A percentile compares a stretch with the other conserved stretches of the same genome.
Conservation (phyloP, 1,140 invertebrate species). For the Zaprionus ghesquierei region DNA sequence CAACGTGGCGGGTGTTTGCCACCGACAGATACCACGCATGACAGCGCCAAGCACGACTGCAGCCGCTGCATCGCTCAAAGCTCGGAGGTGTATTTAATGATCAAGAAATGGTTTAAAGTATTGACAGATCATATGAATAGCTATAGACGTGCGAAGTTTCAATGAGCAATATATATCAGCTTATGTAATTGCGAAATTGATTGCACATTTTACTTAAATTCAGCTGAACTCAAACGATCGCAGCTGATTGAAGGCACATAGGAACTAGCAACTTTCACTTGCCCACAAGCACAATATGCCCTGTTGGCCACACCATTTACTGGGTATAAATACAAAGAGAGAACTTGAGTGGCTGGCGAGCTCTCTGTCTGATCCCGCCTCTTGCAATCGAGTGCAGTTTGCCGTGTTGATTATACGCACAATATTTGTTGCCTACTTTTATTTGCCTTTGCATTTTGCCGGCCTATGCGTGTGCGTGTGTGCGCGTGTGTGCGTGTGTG, state of each 20-base stretch:
- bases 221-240: no score
- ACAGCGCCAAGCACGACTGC: neutral
- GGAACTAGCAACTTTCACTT: neutral
- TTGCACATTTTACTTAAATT: no score
- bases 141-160: neutral
- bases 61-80: neutral
- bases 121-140: neutral
- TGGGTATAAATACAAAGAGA: conserved; percentile 10
- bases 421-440: conserved; percentile 42
- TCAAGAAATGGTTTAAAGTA: neutral
- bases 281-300: neutral
- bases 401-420: conserved; percentile 37
- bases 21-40: neutral
- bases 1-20: neutral
- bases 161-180: no score
- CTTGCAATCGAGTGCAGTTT: neutral
- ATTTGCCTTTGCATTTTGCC: conserved; percentile 21
- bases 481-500: neutral
- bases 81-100: neutral
- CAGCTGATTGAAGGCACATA: neutral
- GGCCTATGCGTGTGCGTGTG: neutral
- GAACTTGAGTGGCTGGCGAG: conserved; percentile 32
- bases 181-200: no score
- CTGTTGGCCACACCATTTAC: neutral
- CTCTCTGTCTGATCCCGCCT: conserved; percentile 4